These are phyloP conservation scores for Drosophila robusta DNA, from an alignment of 2,888 invertebrate genomes.

Conservation along the genomic window DNA sequence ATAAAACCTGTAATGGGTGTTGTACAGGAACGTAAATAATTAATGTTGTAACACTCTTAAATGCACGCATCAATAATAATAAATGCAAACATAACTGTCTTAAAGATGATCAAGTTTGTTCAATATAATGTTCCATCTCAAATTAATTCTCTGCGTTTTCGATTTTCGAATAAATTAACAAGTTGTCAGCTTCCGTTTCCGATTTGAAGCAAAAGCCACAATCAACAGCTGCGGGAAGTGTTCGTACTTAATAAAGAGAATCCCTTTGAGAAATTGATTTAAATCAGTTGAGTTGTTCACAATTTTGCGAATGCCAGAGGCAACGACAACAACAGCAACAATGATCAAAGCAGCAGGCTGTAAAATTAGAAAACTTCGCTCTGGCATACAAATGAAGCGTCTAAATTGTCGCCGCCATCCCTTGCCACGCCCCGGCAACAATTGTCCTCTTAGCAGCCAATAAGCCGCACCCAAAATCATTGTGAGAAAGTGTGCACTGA, in stretches of 20 bases:
- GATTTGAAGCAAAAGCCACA: neutral
- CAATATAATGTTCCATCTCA: too few relatives aligned
- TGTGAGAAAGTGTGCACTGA: slow-evolving; percentile 30
- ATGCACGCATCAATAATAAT: neutral
- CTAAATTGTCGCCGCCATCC: slow-evolving; percentile 30
- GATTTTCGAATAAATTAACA: neutral
- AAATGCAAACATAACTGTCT: neutral
- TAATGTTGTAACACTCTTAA: neutral
- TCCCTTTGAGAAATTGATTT: slow-evolving; percentile 16
- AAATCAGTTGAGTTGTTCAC: slow-evolving; percentile 24
- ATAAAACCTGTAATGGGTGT: neutral
- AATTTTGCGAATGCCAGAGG: slow-evolving; percentile 17
- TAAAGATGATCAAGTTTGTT: neutral
- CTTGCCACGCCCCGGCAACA: slow-evolving; percentile 5
- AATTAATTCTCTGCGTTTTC: neutral
- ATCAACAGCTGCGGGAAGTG: neutral
- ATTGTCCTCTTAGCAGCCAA: slow-evolving; percentile 61
- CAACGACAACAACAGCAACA: slow-evolving; percentile 8
- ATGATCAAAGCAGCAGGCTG: slow-evolving; percentile 28
- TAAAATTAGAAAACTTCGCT: slow-evolving; percentile 48
- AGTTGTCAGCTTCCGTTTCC: neutral
- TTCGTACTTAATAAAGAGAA: neutral
- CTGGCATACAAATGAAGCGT: slow-evolving; percentile 64
- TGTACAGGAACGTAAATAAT: too few relatives aligned
- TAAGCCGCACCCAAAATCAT: slow-evolving; percentile 49